Evolutionary conservation across 2,113 vertebrate species (phyloP), one percentile per base, ranked within the genome.

Genomic region (Fulmarus glacialis): DNA sequence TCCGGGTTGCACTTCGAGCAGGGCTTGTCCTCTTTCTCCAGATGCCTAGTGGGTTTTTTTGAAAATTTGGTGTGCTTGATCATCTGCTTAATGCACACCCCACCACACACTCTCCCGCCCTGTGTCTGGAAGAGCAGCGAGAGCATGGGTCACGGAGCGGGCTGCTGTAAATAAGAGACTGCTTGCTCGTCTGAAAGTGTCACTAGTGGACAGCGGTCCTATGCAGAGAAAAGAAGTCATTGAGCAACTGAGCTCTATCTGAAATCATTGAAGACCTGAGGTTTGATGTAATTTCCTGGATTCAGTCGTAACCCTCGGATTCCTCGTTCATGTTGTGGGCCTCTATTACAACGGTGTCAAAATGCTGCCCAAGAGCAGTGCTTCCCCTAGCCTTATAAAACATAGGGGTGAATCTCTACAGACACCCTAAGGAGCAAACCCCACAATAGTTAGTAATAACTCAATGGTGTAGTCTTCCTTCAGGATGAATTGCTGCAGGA

Each of bases 131-230:
- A 63, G 38, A 42, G 30, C 40, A 59, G 29, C 4, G 12, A 86
- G 47, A 48, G 53, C 30, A 0, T 19, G 18, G 64, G 30, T 34
- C 42, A 18, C 1, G 1, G 55, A 11, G 10, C 4, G 2, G 14
- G 30, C 32, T 29, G 63, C 36, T 73, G 40, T 68, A 60, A 56
- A 4, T 81, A 27, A 64, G 42, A 82, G 19, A 67, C 19, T 2
- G 4, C 52, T 73, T 72, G 40, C 62, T 77, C 8, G 2, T 52
- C 67, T 56, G 29, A 6, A 83, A 83, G 34, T 19, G 30, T 48
- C 48, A 2, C 58, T 30, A 17, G 43, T 43, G 72, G 38, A 36
- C 6, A 58, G 18, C 16, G 29, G 50, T 73, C 38, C 68, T 87
- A 5, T 32, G 48, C 63, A 83, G 58, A 80, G 66, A 71, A 75